phyloP scores from a whole-genome alignment of 1,140 invertebrate genomes.

The Pseudomyrmex sp. region DNA sequence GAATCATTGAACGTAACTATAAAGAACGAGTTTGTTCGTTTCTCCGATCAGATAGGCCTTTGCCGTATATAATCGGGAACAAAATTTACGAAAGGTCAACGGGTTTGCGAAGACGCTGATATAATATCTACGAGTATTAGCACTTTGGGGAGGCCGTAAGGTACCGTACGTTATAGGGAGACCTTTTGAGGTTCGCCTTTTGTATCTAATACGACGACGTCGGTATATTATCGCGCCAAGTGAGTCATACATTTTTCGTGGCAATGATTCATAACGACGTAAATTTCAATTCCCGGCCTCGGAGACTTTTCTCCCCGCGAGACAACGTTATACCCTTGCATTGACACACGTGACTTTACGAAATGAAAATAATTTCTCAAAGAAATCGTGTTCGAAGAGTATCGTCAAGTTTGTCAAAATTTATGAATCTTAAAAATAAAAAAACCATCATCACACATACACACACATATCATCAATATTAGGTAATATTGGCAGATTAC shows the following conservation, averaged over 20 bases:
- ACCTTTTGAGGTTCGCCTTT: slow-evolving; percentile 49
- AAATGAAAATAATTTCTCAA: slow-evolving; percentile 53
- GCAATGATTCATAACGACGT: slow-evolving; percentile 52
- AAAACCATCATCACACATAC: no score
- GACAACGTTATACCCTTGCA: background rate
- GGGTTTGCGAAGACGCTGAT: slow-evolving; percentile 45
- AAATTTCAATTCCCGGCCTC: slow-evolving; percentile 51
- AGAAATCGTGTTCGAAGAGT: background rate
- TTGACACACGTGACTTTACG: background rate
- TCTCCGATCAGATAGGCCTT: background rate
- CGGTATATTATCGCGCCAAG: slow-evolving; percentile 46
- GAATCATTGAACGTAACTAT: background rate
- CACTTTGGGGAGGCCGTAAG: slow-evolving; percentile 26
- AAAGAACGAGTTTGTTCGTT: slow-evolving; percentile 17
- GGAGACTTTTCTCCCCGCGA: slow-evolving; percentile 6
- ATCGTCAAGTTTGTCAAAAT: no score
- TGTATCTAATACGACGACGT: slow-evolving; percentile 44
- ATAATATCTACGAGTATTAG: slow-evolving; percentile 55
- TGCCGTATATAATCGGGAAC: slow-evolving; percentile 14
- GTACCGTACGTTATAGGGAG: slow-evolving; percentile 16
- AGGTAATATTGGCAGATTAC: background rate
- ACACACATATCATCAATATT: background rate
- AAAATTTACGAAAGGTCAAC: slow-evolving; percentile 55
- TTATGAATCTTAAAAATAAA: no score
- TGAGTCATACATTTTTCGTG: slow-evolving; percentile 53